Evolutionary conservation across 35 echinoderm and acorn worm genomes (phyloP).

Genomic region (Hemicentrotus pulcherrimus): DNA sequence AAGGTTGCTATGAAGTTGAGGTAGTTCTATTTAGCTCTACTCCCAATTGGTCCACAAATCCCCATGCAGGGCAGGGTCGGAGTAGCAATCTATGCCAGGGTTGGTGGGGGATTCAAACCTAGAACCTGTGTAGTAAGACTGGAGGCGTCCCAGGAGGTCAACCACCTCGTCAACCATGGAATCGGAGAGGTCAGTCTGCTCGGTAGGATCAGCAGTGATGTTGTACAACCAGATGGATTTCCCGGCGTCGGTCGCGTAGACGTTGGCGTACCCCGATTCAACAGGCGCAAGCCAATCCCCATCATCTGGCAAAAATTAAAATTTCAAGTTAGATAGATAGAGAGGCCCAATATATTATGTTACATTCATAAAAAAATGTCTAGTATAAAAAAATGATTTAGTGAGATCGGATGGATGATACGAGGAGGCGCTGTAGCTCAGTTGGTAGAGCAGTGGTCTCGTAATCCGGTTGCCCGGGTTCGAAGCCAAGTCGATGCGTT

Average conservation of each 20-base stretch:
- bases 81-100: background rate
- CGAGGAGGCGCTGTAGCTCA: too few species aligned
- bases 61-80: slow-evolving; percentile 19
- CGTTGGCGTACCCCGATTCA: background rate
- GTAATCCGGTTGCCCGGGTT: too few species aligned
- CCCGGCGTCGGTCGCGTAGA: background rate
- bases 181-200: background rate
- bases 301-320: background rate
- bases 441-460: too few species aligned
- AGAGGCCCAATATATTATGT: too few species aligned
- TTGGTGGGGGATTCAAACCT: background rate
- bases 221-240: slow-evolving; percentile 40
- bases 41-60: slow-evolving; percentile 16
- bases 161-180: background rate
- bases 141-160: slow-evolving; percentile 7
- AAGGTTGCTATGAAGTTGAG: too few species aligned
- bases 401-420: too few species aligned
- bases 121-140: background rate
- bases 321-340: background rate
- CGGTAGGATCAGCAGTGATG: slow-evolving; percentile 24
- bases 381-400: too few species aligned
- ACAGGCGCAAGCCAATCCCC: background rate
- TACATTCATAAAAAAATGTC: too few species aligned
- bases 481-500: too few species aligned
- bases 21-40: background rate